Evolutionary conservation across 2,113 vertebrate genomes (phyloP), one percentile per base, ranked within the genome.

Genomic region (Ivindomyrus marchei): DNA sequence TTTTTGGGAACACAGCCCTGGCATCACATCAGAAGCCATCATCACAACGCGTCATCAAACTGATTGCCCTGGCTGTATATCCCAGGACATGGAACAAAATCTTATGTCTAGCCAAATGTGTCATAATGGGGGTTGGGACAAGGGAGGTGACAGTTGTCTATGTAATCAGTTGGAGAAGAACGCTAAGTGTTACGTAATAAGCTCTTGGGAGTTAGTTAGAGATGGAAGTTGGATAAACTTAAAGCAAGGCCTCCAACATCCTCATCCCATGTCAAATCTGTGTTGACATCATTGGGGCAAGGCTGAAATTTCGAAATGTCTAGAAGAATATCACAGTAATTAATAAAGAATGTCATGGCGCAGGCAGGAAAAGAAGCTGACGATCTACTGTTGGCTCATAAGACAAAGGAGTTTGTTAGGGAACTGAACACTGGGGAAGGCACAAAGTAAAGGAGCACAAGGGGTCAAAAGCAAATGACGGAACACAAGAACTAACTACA

Each of bases 1-100:
- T 85, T 62, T 70, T 86, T 90, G 53, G 89, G 52, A 87, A 86
- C 89, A 70, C 83, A 70, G 45, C 53, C 83, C 47, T 90, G 89
- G 89, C 56, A 8, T 66, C 53, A 36, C 53, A 21, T 62, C 88
- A 50, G 15, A 4, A 13, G 10, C 24, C 46, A 42, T 49, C n/a
- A 49, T 90, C 36, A 31, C 36, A 49, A 17, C n/a, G 45, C 17
- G 7, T 86, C 84, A 49, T 90, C 52, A 24, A 13, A 36, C 83
- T 27, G 39, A 85, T 49, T 27, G 24, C 53, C 53, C 15, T 45
- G 36, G 7, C 86, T 87, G 19, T 88, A 39, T 50, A 31, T 77
- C 21, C 66, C 66, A 74, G 24, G 46, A 74, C 31, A 52, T 13
- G 15, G 50, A 53, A 87, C 27, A 36, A 87, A 36, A 17, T 17